Conservation (phyloP, 2,797 vertebrate genomes). For the Dermochelys coriacea region DNA sequence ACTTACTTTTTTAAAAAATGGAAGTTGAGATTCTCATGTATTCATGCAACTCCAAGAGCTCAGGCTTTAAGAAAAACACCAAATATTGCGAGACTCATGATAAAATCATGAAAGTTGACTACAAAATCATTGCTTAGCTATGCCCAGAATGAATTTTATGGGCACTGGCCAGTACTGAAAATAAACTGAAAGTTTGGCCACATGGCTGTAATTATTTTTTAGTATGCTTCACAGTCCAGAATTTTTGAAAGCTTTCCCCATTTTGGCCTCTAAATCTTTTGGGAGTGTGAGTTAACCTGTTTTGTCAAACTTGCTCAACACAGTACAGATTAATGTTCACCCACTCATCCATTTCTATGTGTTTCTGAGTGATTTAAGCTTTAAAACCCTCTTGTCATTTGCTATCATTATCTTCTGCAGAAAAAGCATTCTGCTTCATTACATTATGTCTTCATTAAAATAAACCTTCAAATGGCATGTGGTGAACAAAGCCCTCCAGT, state of each 20-base stretch:
- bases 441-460: conserved; percentile 35
- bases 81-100: neutral
- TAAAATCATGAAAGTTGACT: neutral
- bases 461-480: neutral
- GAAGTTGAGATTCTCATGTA: neutral
- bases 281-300: neutral
- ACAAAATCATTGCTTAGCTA: neutral
- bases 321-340: conserved; percentile 17
- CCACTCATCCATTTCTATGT: conserved; percentile 16
- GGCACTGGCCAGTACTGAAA: neutral
- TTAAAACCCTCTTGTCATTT: conserved; percentile 50
- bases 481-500: conserved; percentile 39
- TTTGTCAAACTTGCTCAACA: neutral
- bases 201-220: neutral
- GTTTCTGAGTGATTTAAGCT: conserved; percentile 6
- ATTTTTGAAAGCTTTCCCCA: neutral
- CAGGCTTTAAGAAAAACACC: neutral
- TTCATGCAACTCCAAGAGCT: neutral
- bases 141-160: neutral
- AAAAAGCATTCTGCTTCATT: conserved; percentile 25
- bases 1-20: neutral
- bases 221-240: neutral
- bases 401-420: conserved; percentile 33
- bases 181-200: neutral
- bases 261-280: neutral